These are phyloP conservation scores for Dipodomys spectabilis DNA, from an alignment of 2,113 vertebrate species.

Conservation along the genomic window DNA sequence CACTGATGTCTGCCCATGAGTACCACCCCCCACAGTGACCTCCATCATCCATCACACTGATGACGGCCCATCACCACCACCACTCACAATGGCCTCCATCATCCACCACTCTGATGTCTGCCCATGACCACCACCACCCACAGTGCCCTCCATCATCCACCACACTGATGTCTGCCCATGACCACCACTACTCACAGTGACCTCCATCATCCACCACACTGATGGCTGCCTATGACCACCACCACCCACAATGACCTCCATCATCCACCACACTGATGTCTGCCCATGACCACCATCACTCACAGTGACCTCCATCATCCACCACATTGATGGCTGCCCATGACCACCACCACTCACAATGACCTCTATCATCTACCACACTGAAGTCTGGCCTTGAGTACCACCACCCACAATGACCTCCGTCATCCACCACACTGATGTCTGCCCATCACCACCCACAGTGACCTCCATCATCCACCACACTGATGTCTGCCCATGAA, in stretches of 20 bases:
- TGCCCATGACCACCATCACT: too few species aligned
- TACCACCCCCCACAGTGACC: accelerated
- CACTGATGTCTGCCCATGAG: accelerated
- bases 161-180: accelerated
- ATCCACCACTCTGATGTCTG: not conserved
- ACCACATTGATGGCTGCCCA: too few species aligned
- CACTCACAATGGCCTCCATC: not conserved
- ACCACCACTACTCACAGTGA: accelerated
- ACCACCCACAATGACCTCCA: accelerated
- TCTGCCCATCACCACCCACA: not conserved
- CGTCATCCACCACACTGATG: too few species aligned
- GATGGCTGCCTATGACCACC: accelerated
- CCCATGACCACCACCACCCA: accelerated
- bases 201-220: too few species aligned
- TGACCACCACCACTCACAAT: not conserved
- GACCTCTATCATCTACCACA: not conserved
- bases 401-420: not conserved
- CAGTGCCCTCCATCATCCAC: not conserved
- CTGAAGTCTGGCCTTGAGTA: accelerated
- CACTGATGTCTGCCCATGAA: too few species aligned
- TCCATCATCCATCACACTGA: too few species aligned
- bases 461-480: accelerated
- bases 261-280: not conserved
- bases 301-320: too few species aligned
- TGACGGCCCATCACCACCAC: accelerated